These are phyloP conservation scores for Tetramorium bicarinatum DNA, from an alignment of 2,888 invertebrate genomes.

Conservation along the genomic window DNA sequence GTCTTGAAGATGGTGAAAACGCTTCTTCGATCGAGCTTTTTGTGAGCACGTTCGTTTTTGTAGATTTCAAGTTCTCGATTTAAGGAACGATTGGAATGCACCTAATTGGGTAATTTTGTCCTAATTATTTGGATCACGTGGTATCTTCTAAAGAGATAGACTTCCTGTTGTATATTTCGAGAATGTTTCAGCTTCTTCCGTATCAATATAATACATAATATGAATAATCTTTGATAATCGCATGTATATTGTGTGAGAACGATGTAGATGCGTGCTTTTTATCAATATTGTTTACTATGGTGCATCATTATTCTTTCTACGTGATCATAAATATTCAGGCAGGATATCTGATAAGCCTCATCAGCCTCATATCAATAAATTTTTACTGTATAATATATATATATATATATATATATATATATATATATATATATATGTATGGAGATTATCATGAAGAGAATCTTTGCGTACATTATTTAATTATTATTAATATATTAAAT, in stretches of 20 bases:
- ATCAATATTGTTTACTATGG: slow-evolving; percentile 44
- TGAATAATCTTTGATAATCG: background rate
- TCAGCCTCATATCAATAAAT: background rate
- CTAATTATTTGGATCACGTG: slow-evolving; percentile 82
- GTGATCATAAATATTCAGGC: slow-evolving; percentile 42
- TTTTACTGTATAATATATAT: slow-evolving; percentile 8
- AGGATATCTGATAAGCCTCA: slow-evolving; percentile 51
- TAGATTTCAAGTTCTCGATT: slow-evolving; percentile 80
- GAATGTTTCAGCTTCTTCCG: background rate
- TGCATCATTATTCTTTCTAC: slow-evolving; percentile 26
- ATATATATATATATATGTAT: background rate
- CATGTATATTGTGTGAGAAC: background rate
- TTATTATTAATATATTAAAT: background rate
- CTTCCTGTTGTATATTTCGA: background rate
- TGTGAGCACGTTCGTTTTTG: slow-evolving; percentile 77
- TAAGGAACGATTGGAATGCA: slow-evolving; percentile 76
- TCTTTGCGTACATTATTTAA: background rate
- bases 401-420: background rate
- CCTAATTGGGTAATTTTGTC: slow-evolving; percentile 64
- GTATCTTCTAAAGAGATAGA: slow-evolving; percentile 56
- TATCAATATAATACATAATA: background rate
- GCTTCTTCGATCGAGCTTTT: slow-evolving; percentile 42
- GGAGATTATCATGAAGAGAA: background rate
- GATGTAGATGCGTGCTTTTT: slow-evolving; percentile 16
- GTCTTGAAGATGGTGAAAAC: slow-evolving; percentile 33